Evolutionary conservation across 2,797 vertebrate genomes (phyloP), one percentile per base, ranked within the genome.

Genomic region (Pyrocephalus nanus): DNA sequence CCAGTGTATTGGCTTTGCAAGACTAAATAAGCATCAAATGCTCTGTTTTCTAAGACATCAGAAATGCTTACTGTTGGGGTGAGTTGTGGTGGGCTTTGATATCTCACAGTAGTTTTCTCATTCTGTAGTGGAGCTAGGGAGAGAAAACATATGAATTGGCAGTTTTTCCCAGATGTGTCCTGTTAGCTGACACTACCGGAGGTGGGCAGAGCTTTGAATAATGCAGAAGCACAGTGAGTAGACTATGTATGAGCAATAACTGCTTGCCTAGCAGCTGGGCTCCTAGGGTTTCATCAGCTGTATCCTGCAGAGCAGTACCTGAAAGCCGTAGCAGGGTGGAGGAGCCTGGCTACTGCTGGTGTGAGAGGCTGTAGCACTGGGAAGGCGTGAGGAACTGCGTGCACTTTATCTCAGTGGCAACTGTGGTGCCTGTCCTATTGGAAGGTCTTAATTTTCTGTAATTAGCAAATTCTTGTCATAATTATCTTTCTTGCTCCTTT

Each of bases 401-500:
- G 25, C 0, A 7, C 43, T 87, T 80, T 29, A 25, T 89, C 61
- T 87, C 25, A 20, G 86, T 3, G 6, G 45, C 14, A 17, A 65
- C 51, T 1, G 1, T 40, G 45, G 29, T 78, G 62, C 32, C 65
- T 53, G 22, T 87, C 48, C 64, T 81, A 5, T 48, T 11, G 9
- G 30, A 78, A 92, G 30, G 66, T 77, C 62, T 58, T 90, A 5
- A 38, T 88, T 85, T 90, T 74, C 47, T 81, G 2, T 70, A 83
- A 81, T 94, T 55, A 83, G 71, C 29, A 53, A 81, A 57, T 89
- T 90, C 70, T 70, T 92, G 43, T 48, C 47, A 16, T 76, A 69
- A 79, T 65, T 90, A 61, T 83, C 45, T 86, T 23, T 86, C 34
- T 77, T 94, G 70, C 67, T 96, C 82, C 95, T 95, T 86, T 91